Evolutionary conservation across 2,888 invertebrate species (phyloP).

Genomic region (Perizoma affinitatum): DNA sequence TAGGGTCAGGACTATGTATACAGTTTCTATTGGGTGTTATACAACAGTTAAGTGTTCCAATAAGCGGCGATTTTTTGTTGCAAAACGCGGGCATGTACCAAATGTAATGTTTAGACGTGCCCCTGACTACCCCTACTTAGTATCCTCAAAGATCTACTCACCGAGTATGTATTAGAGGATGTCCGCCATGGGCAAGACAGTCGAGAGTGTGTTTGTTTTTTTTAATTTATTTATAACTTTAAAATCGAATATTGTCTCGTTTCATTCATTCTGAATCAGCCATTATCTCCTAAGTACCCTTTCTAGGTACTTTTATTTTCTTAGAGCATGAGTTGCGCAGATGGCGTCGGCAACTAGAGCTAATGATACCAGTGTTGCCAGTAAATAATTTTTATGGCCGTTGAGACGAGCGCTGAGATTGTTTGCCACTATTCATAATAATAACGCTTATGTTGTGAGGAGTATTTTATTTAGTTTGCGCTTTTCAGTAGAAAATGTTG

Average conservation of each 20-base stretch:
- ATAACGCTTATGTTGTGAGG: conserved; percentile 36
- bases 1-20: too few relatives aligned
- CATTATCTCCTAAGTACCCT: conserved; percentile 22
- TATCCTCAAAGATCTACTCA: too few relatives aligned
- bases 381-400: conserved; percentile 80
- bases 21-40: too few relatives aligned
- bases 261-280: conserved; percentile 14
- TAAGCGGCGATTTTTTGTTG: too few relatives aligned
- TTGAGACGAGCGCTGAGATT: conserved; percentile 52
- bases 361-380: conserved; percentile 70
- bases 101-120: too few relatives aligned
- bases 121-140: too few relatives aligned
- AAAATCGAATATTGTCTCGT: conserved; percentile 3
- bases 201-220: too few relatives aligned
- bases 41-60: too few relatives aligned
- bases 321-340: conserved; percentile 49
- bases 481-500: conserved; percentile 27
- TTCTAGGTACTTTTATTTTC: conserved; percentile 35
- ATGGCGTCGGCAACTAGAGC: conserved; percentile 60
- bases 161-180: too few relatives aligned
- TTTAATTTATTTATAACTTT: too few relatives aligned
- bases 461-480: conserved; percentile 39
- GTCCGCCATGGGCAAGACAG: too few relatives aligned
- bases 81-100: too few relatives aligned
- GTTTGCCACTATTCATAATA: conserved; percentile 41